phyloP scores from a whole-genome alignment of 2,797 vertebrate species.

The Enteromius viviparus region DNA sequence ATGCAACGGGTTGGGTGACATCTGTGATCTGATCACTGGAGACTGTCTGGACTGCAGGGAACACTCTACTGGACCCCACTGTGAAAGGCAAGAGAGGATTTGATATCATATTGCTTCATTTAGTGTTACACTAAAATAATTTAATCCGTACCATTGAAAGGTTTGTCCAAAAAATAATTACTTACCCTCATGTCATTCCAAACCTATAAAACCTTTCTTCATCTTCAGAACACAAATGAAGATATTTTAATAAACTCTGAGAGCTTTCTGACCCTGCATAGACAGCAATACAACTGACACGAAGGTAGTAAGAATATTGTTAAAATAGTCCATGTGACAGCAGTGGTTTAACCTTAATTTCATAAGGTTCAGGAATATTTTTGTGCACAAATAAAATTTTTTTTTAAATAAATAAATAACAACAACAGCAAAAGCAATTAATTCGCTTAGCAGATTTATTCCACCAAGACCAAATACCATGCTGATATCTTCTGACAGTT shows the following conservation, averaged over 20 bases:
- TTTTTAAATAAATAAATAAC: neutral
- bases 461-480: neutral
- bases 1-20: conserved; percentile 78
- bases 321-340: neutral
- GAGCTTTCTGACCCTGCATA: neutral
- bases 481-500: neutral
- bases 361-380: neutral
- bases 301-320: neutral
- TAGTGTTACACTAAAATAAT: neutral
- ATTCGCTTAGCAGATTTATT: neutral
- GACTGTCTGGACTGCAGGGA: conserved; percentile 76
- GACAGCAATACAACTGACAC: neutral
- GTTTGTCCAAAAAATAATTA: neutral
- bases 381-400: neutral
- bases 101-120: neutral
- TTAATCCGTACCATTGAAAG: neutral
- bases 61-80: conserved; percentile 76
- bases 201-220: neutral
- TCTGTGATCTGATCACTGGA: conserved; percentile 77
- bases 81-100: conserved; percentile 77
- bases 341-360: neutral
- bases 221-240: neutral
- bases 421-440: neutral
- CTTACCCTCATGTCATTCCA: neutral
- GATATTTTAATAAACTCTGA: neutral